phyloP scores from a whole-genome alignment of 2,888 invertebrate species.

The Dastarcus helophoroides region DNA sequence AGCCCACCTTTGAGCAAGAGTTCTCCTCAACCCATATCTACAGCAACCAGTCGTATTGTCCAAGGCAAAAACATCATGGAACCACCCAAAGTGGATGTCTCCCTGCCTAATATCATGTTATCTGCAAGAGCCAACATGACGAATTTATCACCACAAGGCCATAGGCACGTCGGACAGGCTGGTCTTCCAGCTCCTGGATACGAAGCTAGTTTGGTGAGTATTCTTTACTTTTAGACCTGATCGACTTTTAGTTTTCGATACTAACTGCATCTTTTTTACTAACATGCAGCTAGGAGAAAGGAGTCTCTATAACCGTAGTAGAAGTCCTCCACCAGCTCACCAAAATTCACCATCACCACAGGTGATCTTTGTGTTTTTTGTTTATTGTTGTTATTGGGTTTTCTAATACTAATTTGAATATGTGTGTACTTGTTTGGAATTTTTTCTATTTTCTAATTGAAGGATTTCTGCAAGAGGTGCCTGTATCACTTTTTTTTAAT shows the following conservation, averaged over 20 bases:
- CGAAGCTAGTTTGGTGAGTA: constrained; percentile 61
- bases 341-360: constrained; percentile 66
- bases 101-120: constrained; percentile 43
- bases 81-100: constrained; percentile 44
- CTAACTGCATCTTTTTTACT: constrained; percentile 26
- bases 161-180: constrained; percentile 42
- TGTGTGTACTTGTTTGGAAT: too few species aligned
- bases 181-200: constrained; percentile 50
- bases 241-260: constrained; percentile 1
- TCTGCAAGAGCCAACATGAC: constrained; percentile 35
- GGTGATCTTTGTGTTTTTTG: constrained; percentile 38
- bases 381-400: not conserved
- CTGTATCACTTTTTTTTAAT: too few species aligned
- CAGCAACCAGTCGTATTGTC: constrained; percentile 24
- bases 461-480: too few species aligned
- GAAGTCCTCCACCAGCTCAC: constrained; percentile 78
- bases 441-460: too few species aligned
- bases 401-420: constrained; percentile 4
- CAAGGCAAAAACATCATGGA: constrained; percentile 40
- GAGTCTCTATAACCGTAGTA: constrained; percentile 36
- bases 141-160: constrained; percentile 38
- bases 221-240: too few species aligned
- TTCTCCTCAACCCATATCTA: constrained; percentile 14
- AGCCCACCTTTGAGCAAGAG: constrained; percentile 30
- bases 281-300: constrained; percentile 47